Conservation (phyloP, 92 coral and sea anemone species). For the Metridium senile region DNA sequence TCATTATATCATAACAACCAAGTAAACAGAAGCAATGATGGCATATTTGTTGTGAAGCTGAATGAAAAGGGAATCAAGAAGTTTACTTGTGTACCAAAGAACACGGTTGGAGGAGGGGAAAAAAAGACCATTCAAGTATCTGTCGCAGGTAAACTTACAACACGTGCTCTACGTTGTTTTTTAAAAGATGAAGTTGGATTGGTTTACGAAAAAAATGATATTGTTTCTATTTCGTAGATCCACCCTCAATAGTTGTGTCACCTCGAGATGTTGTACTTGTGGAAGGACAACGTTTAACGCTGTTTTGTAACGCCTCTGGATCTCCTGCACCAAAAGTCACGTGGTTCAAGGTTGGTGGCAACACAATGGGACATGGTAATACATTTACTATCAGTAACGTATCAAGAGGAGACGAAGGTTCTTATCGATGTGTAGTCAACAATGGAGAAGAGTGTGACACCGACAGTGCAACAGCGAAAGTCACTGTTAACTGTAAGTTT, state of each 20-base stretch:
- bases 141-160: neutral
- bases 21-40: slow-evolving; percentile 25
- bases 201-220: neutral
- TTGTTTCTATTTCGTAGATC: neutral
- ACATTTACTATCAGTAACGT: neutral
- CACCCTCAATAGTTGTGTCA: neutral
- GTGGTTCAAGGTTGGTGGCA: slow-evolving; percentile 6
- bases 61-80: slow-evolving; percentile 3
- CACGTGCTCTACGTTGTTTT: neutral
- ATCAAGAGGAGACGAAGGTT: neutral
- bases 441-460: slow-evolving; percentile 34
- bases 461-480: neutral
- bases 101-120: slow-evolving; percentile 23
- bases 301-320: slow-evolving; percentile 10
- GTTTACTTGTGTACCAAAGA: slow-evolving; percentile 30
- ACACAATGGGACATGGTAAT: neutral
- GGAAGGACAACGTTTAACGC: neutral
- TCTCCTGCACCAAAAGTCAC: slow-evolving; percentile 25
- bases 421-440: slow-evolving; percentile 30
- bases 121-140: slow-evolving; percentile 1
- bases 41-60: slow-evolving; percentile 13
- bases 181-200: neutral
- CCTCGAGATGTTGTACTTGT: neutral
- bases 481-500: neutral
- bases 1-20: slow-evolving; percentile 22